phyloP scores from a whole-genome alignment of 2,113 vertebrate genomes.

The Corapipo altera region DNA sequence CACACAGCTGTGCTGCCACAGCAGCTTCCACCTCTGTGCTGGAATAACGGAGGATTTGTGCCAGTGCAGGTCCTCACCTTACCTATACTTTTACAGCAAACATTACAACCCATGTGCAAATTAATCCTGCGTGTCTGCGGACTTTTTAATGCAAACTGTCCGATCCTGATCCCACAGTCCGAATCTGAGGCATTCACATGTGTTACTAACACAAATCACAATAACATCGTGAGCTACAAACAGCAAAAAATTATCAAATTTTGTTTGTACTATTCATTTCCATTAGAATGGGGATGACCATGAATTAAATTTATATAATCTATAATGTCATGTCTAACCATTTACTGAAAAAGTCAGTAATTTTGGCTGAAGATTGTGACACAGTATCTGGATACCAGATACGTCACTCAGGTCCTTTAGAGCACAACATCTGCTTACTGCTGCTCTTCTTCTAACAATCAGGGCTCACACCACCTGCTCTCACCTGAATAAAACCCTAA shows the following conservation, averaged over 20 bases:
- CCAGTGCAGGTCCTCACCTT: background rate
- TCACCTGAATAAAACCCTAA: background rate
- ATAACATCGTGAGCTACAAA: background rate
- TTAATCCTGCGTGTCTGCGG: accelerated
- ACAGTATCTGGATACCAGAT: accelerated
- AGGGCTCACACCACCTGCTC: background rate
- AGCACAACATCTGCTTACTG: background rate
- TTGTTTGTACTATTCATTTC: background rate
- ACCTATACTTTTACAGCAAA: background rate
- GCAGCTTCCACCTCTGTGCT: background rate
- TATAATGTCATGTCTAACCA: background rate
- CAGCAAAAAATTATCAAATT: background rate
- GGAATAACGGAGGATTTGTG: background rate
- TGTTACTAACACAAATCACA: background rate
- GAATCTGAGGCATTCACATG: background rate
- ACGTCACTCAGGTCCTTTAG: background rate
- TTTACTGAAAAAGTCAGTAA: background rate
- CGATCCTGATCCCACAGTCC: background rate
- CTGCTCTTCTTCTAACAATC: background rate
- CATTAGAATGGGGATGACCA: background rate
- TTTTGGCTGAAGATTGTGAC: background rate
- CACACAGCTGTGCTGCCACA: background rate
- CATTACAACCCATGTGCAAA: accelerated
- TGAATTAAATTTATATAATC: background rate
- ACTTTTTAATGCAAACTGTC: background rate